These are phyloP conservation scores for Eustalomyia histrio DNA, from an alignment of 2,888 invertebrate species.

Conservation along the genomic window DNA sequence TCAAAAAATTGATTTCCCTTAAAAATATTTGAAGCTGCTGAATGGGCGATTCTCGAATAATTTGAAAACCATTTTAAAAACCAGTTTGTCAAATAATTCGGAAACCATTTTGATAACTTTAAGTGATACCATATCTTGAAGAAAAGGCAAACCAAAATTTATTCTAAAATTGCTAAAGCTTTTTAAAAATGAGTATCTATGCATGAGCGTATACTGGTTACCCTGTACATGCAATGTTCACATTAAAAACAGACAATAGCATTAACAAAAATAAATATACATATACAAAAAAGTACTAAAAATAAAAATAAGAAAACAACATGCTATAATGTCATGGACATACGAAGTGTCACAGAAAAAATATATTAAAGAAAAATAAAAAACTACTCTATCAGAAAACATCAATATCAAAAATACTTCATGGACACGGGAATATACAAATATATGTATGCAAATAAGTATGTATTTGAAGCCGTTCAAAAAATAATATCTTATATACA, in stretches of 20 bases:
- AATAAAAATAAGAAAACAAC: conserved; percentile 18
- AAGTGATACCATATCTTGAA: too few species aligned
- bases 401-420: conserved; percentile 40
- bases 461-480: conserved; percentile 58
- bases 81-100: too few species aligned
- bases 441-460: conserved; percentile 16
- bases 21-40: too few species aligned
- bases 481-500: conserved; percentile 24
- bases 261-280: conserved; percentile 37
- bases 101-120: too few species aligned
- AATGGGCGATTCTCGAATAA: too few species aligned
- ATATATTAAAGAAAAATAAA: conserved; percentile 18
- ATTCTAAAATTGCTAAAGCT: too few species aligned
- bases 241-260: conserved; percentile 44
- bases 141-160: too few species aligned
- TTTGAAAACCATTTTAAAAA: too few species aligned
- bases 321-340: conserved; percentile 12
- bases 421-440: conserved; percentile 26
- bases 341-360: background rate
- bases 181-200: too few species aligned
- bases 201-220: background rate
- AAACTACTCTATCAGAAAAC: conserved; percentile 18
- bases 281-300: conserved; percentile 4
- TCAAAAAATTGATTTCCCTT: too few species aligned
- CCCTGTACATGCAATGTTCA: conserved; percentile 18